These are phyloP conservation scores for Steinernema feltiae DNA, from an alignment of 1,140 invertebrate species.

Conservation along the genomic window DNA sequence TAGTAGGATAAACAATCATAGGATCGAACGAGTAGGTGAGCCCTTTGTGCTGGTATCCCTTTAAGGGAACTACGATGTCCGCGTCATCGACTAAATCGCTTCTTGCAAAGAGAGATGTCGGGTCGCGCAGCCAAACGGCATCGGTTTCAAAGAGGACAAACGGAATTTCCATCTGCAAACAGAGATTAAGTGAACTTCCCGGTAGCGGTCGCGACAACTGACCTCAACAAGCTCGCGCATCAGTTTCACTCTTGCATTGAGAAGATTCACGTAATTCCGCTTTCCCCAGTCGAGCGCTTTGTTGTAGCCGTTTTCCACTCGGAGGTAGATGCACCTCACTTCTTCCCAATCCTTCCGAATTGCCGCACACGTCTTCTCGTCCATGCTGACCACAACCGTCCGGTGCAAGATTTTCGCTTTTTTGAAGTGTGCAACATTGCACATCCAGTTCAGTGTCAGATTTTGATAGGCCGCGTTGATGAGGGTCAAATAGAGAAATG, in stretches of 20 bases:
- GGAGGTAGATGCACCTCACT: constrained; percentile 38
- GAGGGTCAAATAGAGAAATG: constrained; percentile 43
- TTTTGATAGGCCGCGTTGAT: constrained; percentile 47
- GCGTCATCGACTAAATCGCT: constrained; percentile 39
- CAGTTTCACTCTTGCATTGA: constrained; percentile 39
- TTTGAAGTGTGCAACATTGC: constrained; percentile 40
- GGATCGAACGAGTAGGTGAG: constrained; percentile 47
- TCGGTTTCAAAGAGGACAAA: constrained; percentile 49
- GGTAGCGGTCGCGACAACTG: background rate
- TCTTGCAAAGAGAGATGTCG: constrained; percentile 27
- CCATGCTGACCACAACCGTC: constrained; percentile 38
- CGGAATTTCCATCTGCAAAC: constrained; percentile 30
- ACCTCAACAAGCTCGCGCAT: constrained; percentile 39
- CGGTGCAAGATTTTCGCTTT: constrained; percentile 18
- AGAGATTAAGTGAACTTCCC: background rate
- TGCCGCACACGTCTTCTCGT: constrained; percentile 24
- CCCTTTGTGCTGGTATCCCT: constrained; percentile 40
- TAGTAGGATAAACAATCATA: constrained; percentile 42
- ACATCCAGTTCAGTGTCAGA: constrained; percentile 51
- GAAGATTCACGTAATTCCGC: constrained; percentile 42
- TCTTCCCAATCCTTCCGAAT: constrained; percentile 41
- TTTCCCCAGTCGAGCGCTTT: constrained; percentile 41
- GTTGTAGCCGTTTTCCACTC: constrained; percentile 31
- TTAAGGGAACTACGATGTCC: constrained; percentile 43
- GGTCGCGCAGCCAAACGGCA: constrained; percentile 48